Evolutionary conservation across 53 echinoderm and acorn worm genomes (phyloP), one percentile per base, ranked within the genome.

Genomic region (Temnopleurus reevesii): DNA sequence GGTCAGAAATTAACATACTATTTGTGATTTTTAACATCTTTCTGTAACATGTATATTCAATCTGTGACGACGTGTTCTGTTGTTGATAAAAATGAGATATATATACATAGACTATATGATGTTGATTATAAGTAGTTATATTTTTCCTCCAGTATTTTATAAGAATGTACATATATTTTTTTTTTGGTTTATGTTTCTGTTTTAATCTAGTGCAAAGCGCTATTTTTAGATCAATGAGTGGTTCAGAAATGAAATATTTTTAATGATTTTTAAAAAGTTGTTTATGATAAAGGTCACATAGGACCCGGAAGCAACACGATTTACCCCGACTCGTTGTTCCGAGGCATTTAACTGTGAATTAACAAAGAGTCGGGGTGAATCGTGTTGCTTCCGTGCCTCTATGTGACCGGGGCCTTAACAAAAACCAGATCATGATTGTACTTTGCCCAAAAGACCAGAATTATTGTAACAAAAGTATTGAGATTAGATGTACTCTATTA

Each of bases 71-170:
- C n/a, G n/a, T 71, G 71, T 71, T 71, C 71, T 41, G 71, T 71
- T 71, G 71, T 71, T n/a, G 41, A 71, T 33, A 31, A 8, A 41
- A 71, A 18, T 35, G 21, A 41, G 17, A 71, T 36, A 71, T 71
- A 71, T 71, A 71, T 71, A 41, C 36, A 71, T 71, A 71, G 38
- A 21, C 38, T 71, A 71, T 38, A 71, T 41, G 10, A 71, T 43
- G 71, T 71, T 71, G 19, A 71, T 71, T 71, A 71, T 41, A 71
- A 71, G 5, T 71, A 71, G 71, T 71, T 71, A 71, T 71, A 71
- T 71, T 71, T 63, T 71, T 71, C 71, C 23, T 71, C 71, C 36
- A 71, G 71, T 71, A 71, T 71, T 71, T 71, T 71, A 36, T 71
- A 41, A 71, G 41, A 4, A 9, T 71, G 41, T 41, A 41, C 41